phyloP scores from a whole-genome alignment of 1,140 invertebrate species.

The Listronotus bonariensis region DNA sequence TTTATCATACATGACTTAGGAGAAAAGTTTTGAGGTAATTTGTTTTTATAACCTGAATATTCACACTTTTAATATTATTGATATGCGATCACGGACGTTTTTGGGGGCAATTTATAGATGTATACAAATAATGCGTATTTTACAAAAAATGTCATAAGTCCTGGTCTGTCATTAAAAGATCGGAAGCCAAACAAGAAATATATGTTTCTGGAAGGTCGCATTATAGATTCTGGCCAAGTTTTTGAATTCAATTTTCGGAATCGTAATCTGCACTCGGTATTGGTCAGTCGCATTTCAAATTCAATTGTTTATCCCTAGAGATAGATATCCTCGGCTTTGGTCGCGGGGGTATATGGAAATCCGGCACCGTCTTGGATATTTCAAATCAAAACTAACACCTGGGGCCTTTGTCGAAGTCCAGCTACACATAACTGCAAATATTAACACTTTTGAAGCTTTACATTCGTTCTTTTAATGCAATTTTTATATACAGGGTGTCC shows the following conservation, averaged over 20 bases:
- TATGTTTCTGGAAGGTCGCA: conserved; percentile 51
- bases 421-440: conserved; percentile 45
- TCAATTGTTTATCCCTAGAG: conserved; percentile 56
- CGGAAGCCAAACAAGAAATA: conserved; percentile 50
- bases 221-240: conserved; percentile 57
- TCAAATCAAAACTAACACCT: conserved; percentile 54
- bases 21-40: too few species aligned
- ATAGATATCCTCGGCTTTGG: conserved; percentile 50
- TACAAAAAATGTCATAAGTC: background rate
- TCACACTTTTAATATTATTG: too few species aligned
- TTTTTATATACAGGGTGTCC: background rate
- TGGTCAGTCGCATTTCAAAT: conserved; percentile 56
- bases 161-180: conserved; percentile 25
- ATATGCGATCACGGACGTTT: too few species aligned
- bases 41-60: too few species aligned
- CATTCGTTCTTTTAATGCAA: background rate
- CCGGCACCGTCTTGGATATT: conserved; percentile 49
- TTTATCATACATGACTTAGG: too few species aligned
- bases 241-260: conserved; percentile 58
- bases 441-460: conserved; percentile 44
- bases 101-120: too few species aligned
- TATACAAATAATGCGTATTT: too few species aligned
- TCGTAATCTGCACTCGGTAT: conserved; percentile 54
- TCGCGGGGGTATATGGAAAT: conserved; percentile 53
- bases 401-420: conserved; percentile 37